Base-by-base conservation (phyloP, 2,888 invertebrate species). In the Noctua comes region DNA sequence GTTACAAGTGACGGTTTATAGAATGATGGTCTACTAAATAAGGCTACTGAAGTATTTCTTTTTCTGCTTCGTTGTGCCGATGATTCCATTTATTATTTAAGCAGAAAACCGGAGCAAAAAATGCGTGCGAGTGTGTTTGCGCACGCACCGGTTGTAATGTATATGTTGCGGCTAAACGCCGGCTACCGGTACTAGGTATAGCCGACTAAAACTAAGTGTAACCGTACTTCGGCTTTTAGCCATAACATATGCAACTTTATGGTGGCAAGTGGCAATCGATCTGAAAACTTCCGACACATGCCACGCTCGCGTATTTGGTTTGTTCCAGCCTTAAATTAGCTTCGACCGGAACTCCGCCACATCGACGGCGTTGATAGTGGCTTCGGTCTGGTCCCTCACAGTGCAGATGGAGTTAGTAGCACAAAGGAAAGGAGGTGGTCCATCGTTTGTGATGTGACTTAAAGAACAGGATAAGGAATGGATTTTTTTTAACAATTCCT, bases 1-100 rank as follows among this genome's bases (percentile, higher is more conserved):
- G 36, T 72, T 51, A 83, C 68, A 73, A 16, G 57, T 27, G 36
- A 21, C 16, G 31, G 57, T 57, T 27, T 27, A 65, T 36, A 69
- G 51, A 27, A 21, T 24, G 3, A 48, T 54, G 51, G 3, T 46
- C 68, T 66, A 66, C 31, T 62, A 8, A 1, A 27, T 64, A 21
- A 21, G 1, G 64, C 64, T 64, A 64, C 64, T 36, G 36, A 21
- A 31, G 21, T 62, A 18, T 1, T 31, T 10, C 4, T 21, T 21
- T 18, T 62, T 62, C 8, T 8, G 21, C 31, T 31, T 62, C 18
- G 31, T 27, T 27, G 31, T 31, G 21, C 16, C 18, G 31, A 31
- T 62, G 62, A 62, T 21, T 10, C 18, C 62, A 54, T 51, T 21
- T 24, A 54, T 24, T 54, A 24, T 13, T 57, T 11, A 21, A 21